Base-by-base conservation (phyloP, 2,888 invertebrate genomes). In the Tethea ocularis region DNA sequence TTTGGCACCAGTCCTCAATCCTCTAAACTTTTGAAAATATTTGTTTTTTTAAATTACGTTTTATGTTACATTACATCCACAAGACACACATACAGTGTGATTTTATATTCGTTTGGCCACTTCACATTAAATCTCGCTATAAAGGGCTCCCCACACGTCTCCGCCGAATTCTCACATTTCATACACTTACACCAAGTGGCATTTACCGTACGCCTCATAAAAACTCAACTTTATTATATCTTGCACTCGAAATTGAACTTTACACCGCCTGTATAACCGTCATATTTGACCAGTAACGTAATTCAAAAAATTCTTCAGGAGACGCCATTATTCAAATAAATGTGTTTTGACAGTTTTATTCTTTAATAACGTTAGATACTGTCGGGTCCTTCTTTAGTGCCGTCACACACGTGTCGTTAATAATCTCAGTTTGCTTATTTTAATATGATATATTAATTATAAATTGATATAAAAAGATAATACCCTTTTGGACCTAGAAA, bases 341-440 rank as follows among this genome's bases (percentile, higher is more conserved):
- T 85, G 81, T 78, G 78, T 84, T 88, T 84, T 87, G 87, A 88
- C 89, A 88, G 84, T 88, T 89, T 88, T 84, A 87, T 87, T 87
- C 82, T 79, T 78, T 86, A 80, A 81, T 86, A 85, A 79, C 60
- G 72, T 76, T 73, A 76, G 75, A 77, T 77, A 75, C 72, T 68
- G 70, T 61, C 58, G 59, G 64, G 58, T 13, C 17, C 23, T 22
- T 11, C 29, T 57, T 26, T 23, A 53, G n/a, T 33, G 56, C 46
- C 6, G 1, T 11, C 23, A 52, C 56, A 64, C 62, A 58, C 60
- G 33, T 36, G 59, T 46, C 13, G 17, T 46, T 46, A 38, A 54
- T 38, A 54, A 59, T 56, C 56, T 17, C 13, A 13, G 2, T n/a
- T n/a, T 15, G 23, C 13, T 8, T n/a, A n/a, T n/a, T n/a, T n/a